Evolutionary conservation across 1,140 invertebrate genomes (phyloP), one percentile per base, ranked within the genome.

Genomic region (Aphelenchoides avenae): DNA sequence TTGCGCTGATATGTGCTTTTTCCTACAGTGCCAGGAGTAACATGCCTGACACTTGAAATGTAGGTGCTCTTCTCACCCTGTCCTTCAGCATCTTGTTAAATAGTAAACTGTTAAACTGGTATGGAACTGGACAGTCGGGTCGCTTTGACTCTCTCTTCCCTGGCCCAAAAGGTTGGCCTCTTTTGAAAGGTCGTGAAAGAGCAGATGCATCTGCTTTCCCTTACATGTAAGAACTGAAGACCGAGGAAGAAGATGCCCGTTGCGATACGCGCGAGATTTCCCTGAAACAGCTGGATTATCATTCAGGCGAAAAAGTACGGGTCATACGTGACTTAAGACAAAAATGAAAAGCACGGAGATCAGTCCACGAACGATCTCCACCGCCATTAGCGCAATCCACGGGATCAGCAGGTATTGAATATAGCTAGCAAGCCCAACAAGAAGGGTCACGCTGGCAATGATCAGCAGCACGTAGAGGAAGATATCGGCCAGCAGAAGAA

Each of bases 211-310:
- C n/a, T n/a, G n/a, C n/a, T n/a, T n/a, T n/a, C n/a, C n/a, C 57
- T 57, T 34, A 75, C 73, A 43, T 75, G 73, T 29, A 77, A 66
- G 41, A 75, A 70, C 49, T 75, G 73, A 7, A 75, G 52, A 11
- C 74, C 73, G 7, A 77, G 53, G 56, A 77, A 77, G 66, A 77
- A 77, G 37, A 75, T 75, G 37, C 68, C 73, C 20, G 72, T 65
- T 7, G 73, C 74, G 36, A 75, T 66, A 33, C 73, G 57, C 5
- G 73, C 73, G 48, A 75, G 52, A 57, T 77, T 70, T 15, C 56
- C 31, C 68, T 70, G 49, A 54, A 70, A 57, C 24, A 22, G n/a
- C 3, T 2, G 18, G 13, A 20, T 18, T 37, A 22, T 29, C 41
- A 66, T 9, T 34, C 11, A 53, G 59, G 13, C 27, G 46, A 59